Evolutionary conservation across 2,797 vertebrate species (phyloP).

Genomic region (Alca torda): DNA sequence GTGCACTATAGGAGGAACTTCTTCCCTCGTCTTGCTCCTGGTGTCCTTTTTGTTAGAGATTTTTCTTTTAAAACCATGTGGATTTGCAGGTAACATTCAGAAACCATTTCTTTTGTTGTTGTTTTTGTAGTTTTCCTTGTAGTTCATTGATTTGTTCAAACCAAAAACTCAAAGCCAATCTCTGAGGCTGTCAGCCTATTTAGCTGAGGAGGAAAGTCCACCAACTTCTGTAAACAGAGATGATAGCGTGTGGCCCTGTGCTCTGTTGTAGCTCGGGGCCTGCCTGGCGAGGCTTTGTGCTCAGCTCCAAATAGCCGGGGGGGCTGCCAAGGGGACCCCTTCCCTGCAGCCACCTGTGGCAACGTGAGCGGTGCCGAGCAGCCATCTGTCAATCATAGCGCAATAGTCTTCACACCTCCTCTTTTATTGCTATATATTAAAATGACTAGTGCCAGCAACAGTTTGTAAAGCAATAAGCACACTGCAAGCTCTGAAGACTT

Average conservation of each 20-base stretch:
- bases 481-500: not conserved
- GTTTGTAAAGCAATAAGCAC: not conserved
- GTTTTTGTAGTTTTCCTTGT: constrained; percentile 48
- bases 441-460: not conserved
- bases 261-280: not conserved
- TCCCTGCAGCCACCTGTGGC: not conserved
- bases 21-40: not conserved
- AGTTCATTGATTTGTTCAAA: constrained; percentile 40
- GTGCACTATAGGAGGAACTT: not conserved
- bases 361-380: rapidly evolving
- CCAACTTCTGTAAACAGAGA: constrained; percentile 22
- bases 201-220: constrained; percentile 52
- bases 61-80: constrained; percentile 6
- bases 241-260: rapidly evolving
- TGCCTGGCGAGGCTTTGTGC: not conserved
- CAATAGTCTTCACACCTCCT: not conserved
- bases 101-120: constrained; percentile 16
- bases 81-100: not conserved
- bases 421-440: not conserved
- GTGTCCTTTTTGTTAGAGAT: not conserved
- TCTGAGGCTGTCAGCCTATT: not conserved
- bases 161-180: constrained; percentile 40
- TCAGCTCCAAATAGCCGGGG: rapidly evolving
- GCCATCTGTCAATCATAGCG: not conserved
- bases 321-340: not conserved